A percentile compares a stretch with the other conserved stretches of the same genome.
phyloP scores from a whole-genome alignment of 2,888 invertebrate species.

The Didymodactylos carnosus region DNA sequence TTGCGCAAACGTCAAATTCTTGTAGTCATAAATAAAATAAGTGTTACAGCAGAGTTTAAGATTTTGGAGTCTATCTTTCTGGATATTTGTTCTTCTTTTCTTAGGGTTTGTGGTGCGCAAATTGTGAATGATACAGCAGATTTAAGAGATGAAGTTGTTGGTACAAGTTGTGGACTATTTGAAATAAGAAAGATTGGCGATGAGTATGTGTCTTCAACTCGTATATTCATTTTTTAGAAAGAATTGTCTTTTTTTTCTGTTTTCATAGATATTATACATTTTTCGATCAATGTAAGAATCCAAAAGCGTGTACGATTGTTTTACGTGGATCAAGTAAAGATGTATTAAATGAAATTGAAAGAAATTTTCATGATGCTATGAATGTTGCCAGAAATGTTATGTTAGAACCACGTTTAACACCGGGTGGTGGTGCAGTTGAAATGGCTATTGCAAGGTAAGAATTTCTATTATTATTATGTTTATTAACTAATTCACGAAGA shows the following conservation, averaged over 20 bases:
- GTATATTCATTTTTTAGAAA: background rate
- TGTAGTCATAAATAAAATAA: too few relatives aligned
- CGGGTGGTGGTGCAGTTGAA: conserved; percentile 90
- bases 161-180: conserved; percentile 78
- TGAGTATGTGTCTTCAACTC: conserved; percentile 36
- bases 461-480: background rate
- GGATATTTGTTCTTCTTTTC: conserved; percentile 14
- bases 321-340: conserved; percentile 92
- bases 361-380: conserved; percentile 79
- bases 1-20: too few relatives aligned
- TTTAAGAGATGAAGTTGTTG: conserved; percentile 73
- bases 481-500: too few relatives aligned
- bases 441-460: conserved; percentile 63
- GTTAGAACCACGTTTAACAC: conserved; percentile 57
- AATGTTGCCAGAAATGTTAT: conserved; percentile 84
- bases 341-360: conserved; percentile 79
- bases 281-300: conserved; percentile 77
- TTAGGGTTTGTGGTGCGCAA: conserved; percentile 65
- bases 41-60: too few relatives aligned
- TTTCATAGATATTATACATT: conserved; percentile 46
- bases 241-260: background rate
- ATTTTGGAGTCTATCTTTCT: background rate
- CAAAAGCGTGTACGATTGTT: conserved; percentile 91
- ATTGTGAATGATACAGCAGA: conserved; percentile 92
- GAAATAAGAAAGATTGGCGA: conserved; percentile 63